Conservation (phyloP, 1,140 invertebrate genomes). For the Drosophila ambigua region DNA sequence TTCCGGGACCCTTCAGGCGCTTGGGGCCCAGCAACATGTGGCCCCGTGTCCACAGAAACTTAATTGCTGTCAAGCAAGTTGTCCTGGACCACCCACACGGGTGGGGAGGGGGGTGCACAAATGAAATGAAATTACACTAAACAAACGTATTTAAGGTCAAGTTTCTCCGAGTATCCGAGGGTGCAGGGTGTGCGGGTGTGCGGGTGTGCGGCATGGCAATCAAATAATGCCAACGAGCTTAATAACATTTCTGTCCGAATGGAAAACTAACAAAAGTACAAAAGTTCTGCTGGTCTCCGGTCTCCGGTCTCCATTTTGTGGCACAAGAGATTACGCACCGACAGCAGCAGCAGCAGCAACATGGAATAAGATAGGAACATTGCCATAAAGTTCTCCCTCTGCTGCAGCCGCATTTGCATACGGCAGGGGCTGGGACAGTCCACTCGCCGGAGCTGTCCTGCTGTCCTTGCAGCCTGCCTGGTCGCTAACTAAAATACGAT, state of each 20-base stretch:
- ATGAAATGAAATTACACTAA: constrained; percentile 51
- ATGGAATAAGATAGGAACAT: constrained; percentile 41
- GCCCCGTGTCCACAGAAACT: constrained; percentile 34
- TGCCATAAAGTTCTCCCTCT: constrained; percentile 37
- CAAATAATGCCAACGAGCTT: constrained; percentile 50
- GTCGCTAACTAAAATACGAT: constrained; percentile 63
- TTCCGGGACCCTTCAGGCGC: too few relatives aligned
- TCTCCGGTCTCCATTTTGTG: constrained; percentile 14
- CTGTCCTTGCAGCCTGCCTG: constrained; percentile 22
- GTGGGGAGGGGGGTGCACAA: too few relatives aligned
- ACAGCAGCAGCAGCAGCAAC: constrained; percentile 29
- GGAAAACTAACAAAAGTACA: constrained; percentile 38
- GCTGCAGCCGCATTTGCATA: constrained; percentile 27
- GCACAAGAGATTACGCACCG: constrained; percentile 48
- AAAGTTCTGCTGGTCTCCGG: constrained; percentile 22
- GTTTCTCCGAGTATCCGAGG: background rate
- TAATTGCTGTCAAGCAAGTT: constrained; percentile 49
- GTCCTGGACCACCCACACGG: constrained; percentile 8
- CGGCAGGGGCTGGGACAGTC: background rate
- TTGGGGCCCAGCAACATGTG: constrained; percentile 38
- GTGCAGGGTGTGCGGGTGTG: too few relatives aligned
- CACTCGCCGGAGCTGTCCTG: background rate
- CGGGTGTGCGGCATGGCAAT: constrained; percentile 21
- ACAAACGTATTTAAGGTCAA: constrained; percentile 51
- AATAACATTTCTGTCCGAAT: constrained; percentile 45